Evolutionary conservation across 2,113 vertebrate genomes (phyloP).

Genomic region (Pedionomus torquatus): DNA sequence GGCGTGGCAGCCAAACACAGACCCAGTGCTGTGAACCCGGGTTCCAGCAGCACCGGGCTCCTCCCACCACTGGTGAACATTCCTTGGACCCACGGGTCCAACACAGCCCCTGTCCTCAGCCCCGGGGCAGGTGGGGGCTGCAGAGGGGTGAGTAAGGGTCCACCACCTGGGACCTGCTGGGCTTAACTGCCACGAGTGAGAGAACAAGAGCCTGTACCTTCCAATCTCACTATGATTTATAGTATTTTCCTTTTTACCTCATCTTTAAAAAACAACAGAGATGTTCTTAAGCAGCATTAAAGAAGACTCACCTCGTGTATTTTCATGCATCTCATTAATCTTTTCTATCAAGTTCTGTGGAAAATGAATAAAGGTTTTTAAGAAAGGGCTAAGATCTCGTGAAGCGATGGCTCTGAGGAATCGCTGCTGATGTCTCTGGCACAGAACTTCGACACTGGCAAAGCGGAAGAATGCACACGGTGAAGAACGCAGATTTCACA

Average conservation of each 20-base stretch:
- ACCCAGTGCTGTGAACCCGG: neutral
- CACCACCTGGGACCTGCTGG: accelerated
- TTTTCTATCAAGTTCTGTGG: neutral
- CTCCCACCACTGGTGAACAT: accelerated
- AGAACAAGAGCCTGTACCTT: neutral
- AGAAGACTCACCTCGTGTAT: neutral
- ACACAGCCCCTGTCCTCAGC: accelerated
- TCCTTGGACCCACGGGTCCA: neutral
- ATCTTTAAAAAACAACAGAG: neutral
- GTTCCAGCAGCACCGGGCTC: neutral
- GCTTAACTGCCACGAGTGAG: accelerated
- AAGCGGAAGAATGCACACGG: neutral
- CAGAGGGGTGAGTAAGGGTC: accelerated
- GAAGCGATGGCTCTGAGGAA: neutral
- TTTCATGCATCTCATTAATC: neutral
- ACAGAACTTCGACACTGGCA: neutral
- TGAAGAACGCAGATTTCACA: slow-evolving; percentile 23
- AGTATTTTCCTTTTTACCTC: neutral
- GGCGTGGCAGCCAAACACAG: neutral
- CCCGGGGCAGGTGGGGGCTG: neutral
- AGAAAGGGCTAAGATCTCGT: neutral
- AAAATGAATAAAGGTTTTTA: neutral
- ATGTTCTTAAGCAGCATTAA: neutral
- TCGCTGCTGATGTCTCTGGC: slow-evolving; percentile 2
- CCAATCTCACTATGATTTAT: neutral